phyloP scores from a whole-genome alignment of 2,797 vertebrate genomes.

The Tympanoctomys barrerae region DNA sequence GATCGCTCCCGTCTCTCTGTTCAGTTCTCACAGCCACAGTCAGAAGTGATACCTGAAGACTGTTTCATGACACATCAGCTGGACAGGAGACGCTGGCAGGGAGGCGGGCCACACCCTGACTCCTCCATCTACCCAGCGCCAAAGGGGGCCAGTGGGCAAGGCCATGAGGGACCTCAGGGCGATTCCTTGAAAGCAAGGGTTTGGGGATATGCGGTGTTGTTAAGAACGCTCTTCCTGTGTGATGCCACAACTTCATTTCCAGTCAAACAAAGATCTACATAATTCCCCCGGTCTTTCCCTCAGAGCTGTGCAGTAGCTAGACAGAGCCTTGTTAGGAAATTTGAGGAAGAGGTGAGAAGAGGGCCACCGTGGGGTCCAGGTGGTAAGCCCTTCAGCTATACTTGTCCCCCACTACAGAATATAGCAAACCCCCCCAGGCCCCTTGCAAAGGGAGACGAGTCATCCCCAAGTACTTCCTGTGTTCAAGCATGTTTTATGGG shows the following conservation, averaged over 20 bases:
- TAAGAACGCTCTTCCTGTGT: too few relatives aligned
- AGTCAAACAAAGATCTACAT: not conserved
- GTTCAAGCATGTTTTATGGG: not conserved
- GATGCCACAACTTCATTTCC: not conserved
- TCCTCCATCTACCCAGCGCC: not conserved
- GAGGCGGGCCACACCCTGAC: not conserved
- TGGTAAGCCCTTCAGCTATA: not conserved
- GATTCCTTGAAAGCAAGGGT: not conserved
- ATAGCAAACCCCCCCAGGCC: not conserved
- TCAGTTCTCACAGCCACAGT: not conserved
- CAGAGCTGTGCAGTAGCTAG: not conserved
- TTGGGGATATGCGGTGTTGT: not conserved
- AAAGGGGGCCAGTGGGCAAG: fast-evolving
- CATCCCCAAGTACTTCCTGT: not conserved
- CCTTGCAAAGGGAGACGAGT: not conserved
- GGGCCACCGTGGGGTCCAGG: not conserved
- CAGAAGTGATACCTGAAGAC: not conserved
- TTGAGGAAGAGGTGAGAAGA: not conserved
- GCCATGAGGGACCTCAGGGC: fast-evolving
- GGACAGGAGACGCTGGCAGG: not conserved
- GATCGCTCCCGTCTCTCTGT: not conserved
- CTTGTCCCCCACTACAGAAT: not conserved
- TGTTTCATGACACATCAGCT: not conserved
- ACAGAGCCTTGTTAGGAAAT: not conserved
- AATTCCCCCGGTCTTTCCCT: not conserved